A percentile compares a stretch with the other conserved stretches of the same genome.
Conservation (phyloP, 2,888 invertebrate genomes). For the Melieria picta region DNA sequence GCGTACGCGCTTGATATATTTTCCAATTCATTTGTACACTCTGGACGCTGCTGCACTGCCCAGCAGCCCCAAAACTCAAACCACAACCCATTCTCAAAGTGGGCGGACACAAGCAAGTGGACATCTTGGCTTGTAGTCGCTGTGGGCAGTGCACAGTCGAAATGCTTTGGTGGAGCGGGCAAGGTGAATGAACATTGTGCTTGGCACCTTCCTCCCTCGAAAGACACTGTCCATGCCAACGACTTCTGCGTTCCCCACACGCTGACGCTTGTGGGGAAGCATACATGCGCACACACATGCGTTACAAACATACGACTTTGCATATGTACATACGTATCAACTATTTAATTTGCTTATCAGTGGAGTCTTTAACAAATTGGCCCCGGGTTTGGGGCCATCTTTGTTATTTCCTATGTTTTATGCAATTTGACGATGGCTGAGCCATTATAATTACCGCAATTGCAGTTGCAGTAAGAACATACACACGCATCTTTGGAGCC, state of each 20-base stretch:
- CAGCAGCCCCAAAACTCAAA: too few species aligned
- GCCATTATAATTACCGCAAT: background rate
- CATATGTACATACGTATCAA: background rate
- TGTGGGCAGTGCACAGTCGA: too few species aligned
- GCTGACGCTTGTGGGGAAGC: background rate
- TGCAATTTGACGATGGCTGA: background rate
- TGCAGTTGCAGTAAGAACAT: background rate
- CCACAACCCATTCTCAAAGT: too few species aligned
- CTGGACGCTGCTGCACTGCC: too few species aligned
- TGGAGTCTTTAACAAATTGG: too few species aligned
- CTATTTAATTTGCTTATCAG: background rate
- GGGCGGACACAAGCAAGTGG: too few species aligned
- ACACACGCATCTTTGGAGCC: background rate
- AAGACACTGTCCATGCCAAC: too few species aligned
- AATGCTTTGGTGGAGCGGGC: conserved; percentile 1
- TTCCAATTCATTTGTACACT: too few species aligned
- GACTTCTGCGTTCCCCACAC: too few species aligned
- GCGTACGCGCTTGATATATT: too few species aligned
- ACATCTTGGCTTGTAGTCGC: too few species aligned
- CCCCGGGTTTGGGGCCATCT: conserved; percentile 31
- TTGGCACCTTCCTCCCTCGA: too few species aligned
- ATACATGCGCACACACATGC: background rate
- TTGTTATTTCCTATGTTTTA: conserved; percentile 29
- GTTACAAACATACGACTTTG: background rate
- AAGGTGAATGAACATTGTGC: conserved; percentile 24